Percentiles rank a stretch among this genome's conserved stretches.
These are phyloP conservation scores for Lithophane socia DNA, from an alignment of 2,888 invertebrate genomes.

Conservation along the genomic window DNA sequence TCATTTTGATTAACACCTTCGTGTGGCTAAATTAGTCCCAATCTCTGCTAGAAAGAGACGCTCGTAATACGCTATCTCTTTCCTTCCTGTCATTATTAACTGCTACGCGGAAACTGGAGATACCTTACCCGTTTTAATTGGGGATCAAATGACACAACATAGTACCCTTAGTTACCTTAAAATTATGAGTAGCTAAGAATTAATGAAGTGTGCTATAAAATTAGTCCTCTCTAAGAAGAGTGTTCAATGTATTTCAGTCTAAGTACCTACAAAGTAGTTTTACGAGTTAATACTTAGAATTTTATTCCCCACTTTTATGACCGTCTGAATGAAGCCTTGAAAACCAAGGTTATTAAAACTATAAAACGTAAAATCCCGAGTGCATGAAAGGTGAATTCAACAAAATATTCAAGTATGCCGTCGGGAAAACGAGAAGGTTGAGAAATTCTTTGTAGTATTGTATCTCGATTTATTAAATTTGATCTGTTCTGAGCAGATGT, in stretches of 20 bases:
- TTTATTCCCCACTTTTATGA: slow-evolving; percentile 53
- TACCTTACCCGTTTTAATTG: slow-evolving; percentile 13
- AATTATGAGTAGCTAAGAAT: slow-evolving; percentile 26
- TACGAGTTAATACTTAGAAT: slow-evolving; percentile 47
- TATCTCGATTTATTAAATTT: slow-evolving; percentile 69
- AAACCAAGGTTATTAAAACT: slow-evolving; percentile 56
- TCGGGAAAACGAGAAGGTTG: slow-evolving; percentile 52
- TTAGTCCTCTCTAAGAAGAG: slow-evolving; percentile 4
- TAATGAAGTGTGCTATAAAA: slow-evolving; percentile 6
- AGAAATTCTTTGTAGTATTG: slow-evolving; percentile 60
- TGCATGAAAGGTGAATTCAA: slow-evolving; percentile 35
- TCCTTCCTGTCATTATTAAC: slow-evolving; percentile 3
- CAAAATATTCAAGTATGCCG: slow-evolving; percentile 47
- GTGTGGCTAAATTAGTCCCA: neutral
- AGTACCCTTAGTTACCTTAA: neutral
- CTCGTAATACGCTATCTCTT: neutral
- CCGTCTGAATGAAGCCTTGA: slow-evolving; percentile 36
- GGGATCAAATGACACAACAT: slow-evolving; percentile 23
- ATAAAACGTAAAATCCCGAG: slow-evolving; percentile 38
- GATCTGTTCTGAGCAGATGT: slow-evolving; percentile 61
- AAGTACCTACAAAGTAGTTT: slow-evolving; percentile 52
- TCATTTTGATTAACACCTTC: slow-evolving; percentile 15
- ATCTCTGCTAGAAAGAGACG: neutral
- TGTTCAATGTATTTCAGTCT: slow-evolving; percentile 21
- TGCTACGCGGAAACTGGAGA: neutral